Evolutionary conservation across 2,888 invertebrate genomes (phyloP).

Genomic region (Pyrocoelia pectoralis): DNA sequence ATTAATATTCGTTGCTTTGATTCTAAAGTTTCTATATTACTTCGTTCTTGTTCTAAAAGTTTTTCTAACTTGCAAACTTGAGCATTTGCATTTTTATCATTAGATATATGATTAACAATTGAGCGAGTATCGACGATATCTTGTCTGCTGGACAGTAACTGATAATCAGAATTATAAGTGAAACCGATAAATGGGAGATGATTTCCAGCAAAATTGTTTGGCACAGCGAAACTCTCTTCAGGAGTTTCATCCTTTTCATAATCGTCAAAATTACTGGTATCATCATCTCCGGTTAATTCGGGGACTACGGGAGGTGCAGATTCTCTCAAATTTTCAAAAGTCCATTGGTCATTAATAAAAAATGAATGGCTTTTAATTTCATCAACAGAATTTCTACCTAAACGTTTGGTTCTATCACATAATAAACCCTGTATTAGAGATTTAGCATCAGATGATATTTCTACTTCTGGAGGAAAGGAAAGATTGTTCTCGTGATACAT

Average conservation of each 20-base stretch:
- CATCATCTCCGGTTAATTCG: constrained; percentile 94
- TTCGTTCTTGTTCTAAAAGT: constrained; percentile 77
- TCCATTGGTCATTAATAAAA: constrained; percentile 97
- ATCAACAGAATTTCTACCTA: constrained; percentile 91
- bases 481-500: constrained; percentile 98
- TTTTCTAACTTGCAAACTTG: constrained; percentile 75
- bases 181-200: constrained; percentile 97
- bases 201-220: constrained; percentile 98
- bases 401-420: constrained; percentile 87
- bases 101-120: constrained; percentile 67
- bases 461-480: constrained; percentile 93
- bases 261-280: constrained; percentile 98
- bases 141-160: constrained; percentile 66
- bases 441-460: constrained; percentile 88
- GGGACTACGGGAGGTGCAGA: constrained; percentile 97
- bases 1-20: constrained; percentile 76
- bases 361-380: constrained; percentile 96
- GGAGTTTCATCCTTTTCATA: constrained; percentile 93
- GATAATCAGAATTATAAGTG: constrained; percentile 95
- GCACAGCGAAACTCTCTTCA: constrained; percentile 94
- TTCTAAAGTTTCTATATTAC: constrained; percentile 76
- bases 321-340: constrained; percentile 93
- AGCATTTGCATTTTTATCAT: constrained; percentile 50
- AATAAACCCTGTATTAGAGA: constrained; percentile 92
- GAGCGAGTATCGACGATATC: constrained; percentile 70